Percentiles rank a stretch among this genome's conserved stretches.
These are phyloP conservation scores for Chironomus striatipennis DNA, from an alignment of 1,140 invertebrate species.

Conservation along the genomic window DNA sequence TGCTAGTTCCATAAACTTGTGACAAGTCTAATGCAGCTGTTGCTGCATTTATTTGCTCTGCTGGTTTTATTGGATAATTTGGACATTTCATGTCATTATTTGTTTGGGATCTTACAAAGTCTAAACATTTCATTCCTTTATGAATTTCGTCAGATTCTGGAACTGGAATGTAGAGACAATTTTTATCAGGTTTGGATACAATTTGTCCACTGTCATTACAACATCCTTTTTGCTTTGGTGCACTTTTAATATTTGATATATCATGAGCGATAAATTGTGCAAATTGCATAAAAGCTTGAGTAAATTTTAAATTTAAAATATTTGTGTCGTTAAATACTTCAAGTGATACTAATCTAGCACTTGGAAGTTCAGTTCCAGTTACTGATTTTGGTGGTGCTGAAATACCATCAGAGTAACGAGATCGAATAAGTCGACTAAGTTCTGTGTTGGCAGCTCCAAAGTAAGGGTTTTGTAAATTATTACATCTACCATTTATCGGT, in stretches of 20 bases:
- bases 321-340: conserved; percentile 47
- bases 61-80: background rate
- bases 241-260: conserved; percentile 34
- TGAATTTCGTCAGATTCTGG: background rate
- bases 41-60: background rate
- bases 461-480: background rate
- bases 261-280: conserved; percentile 75
- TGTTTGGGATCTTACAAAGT: background rate
- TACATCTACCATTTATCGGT: background rate
- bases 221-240: background rate
- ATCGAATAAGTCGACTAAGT: conserved; percentile 50
- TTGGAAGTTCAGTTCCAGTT: conserved; percentile 47
- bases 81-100: background rate
- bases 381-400: conserved; percentile 39
- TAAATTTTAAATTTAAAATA: conserved; percentile 51
- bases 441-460: background rate
- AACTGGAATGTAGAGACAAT: background rate
- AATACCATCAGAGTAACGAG: conserved; percentile 73
- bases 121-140: background rate
- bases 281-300: conserved; percentile 70
- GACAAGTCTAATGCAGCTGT: background rate
- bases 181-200: background rate
- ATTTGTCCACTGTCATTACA: background rate
- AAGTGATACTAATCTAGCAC: conserved; percentile 57
- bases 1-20: background rate